Evolutionary conservation across 2,888 invertebrate species (phyloP).

Genomic region (Octodonta nipae): DNA sequence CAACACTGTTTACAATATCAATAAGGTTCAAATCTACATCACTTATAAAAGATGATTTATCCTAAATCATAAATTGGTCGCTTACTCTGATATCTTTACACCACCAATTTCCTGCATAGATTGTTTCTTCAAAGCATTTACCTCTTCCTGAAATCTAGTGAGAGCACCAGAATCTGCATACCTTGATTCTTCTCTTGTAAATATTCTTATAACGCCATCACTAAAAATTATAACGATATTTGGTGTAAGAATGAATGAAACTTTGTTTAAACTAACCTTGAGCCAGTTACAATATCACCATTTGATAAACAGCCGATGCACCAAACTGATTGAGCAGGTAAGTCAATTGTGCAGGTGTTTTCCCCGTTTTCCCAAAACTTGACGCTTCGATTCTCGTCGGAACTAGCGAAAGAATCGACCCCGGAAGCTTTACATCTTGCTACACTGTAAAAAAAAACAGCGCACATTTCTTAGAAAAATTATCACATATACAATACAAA

Average conservation of each 20-base stretch:
- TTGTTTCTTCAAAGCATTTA: conserved; percentile 48
- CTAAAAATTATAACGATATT: conserved; percentile 37
- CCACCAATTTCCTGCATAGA: conserved; percentile 67
- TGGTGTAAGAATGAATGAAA: background rate
- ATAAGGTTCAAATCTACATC: too few species aligned
- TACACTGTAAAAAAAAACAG: conserved; percentile 36
- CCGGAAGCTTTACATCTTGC: conserved; percentile 42
- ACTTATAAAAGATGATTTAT: too few species aligned
- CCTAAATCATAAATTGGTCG: too few species aligned
- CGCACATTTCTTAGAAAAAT: too few species aligned
- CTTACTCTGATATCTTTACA: conserved; percentile 70
- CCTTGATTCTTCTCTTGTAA: conserved; percentile 58
- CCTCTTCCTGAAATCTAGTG: conserved; percentile 58
- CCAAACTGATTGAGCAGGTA: conserved; percentile 89
- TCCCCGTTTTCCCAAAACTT: conserved; percentile 62
- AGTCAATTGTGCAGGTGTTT: conserved; percentile 50
- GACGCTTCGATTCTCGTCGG: conserved; percentile 80
- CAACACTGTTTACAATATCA: too few species aligned
- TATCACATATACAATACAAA: too few species aligned
- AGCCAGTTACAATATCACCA: conserved; percentile 79
- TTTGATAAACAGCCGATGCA: conserved; percentile 64
- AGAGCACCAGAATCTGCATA: conserved; percentile 51
- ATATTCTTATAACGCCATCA: conserved; percentile 78
- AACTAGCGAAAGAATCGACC: conserved; percentile 57
- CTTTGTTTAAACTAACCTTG: conserved; percentile 21